Evolutionary conservation across 2,888 invertebrate species (phyloP), one percentile per base, ranked within the genome.

Genomic region (Digitonthophagus gazella): DNA sequence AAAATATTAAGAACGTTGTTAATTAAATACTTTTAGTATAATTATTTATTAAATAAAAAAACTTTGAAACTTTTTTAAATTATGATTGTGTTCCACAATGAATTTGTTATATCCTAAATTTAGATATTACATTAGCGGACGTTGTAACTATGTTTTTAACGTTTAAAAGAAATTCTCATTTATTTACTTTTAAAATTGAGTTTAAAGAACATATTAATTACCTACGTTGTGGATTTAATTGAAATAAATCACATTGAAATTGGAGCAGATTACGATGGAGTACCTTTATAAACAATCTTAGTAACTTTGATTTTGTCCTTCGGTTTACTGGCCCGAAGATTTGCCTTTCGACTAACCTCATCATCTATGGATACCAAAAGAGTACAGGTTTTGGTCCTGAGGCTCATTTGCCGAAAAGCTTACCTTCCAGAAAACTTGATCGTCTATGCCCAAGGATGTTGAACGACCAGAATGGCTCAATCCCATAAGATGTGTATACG

Each of bases 11-110:
- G 78, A 14, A 77, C 77, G 74, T 78, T 87, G 72, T 86, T 86
- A 78, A 83, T 83, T n/a, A n/a, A n/a, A n/a, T n/a, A n/a, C n/a
- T n/a, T n/a, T n/a, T n/a, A n/a, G n/a, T n/a, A 80, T 68, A 19
- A 55, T 54, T 64, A 68, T 55, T 64, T 14, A 18, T 19, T 8
- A 61, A 61, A 19, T 6, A 4, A 20, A 18, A n/a, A 16, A 61
- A n/a, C n/a, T n/a, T 20, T 61, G 5, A 19, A 18, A 1, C 19
- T 61, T 19, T 58, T 66, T 72, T 68, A 92, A 18, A 89, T 92
- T 1, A 92, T 92, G 92, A 89, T n/a, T n/a, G n/a, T n/a, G n/a
- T 92, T 5, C 80, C 90, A 87, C 79, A 86, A 86, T 0, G 83
- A 82, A 65, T 92, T 89, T 78, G 85, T 91, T 14, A 84, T 82